A percentile compares a stretch with the other conserved stretches of the same genome.
Conservation (phyloP, 1,140 invertebrate genomes). For the Musca domestica region DNA sequence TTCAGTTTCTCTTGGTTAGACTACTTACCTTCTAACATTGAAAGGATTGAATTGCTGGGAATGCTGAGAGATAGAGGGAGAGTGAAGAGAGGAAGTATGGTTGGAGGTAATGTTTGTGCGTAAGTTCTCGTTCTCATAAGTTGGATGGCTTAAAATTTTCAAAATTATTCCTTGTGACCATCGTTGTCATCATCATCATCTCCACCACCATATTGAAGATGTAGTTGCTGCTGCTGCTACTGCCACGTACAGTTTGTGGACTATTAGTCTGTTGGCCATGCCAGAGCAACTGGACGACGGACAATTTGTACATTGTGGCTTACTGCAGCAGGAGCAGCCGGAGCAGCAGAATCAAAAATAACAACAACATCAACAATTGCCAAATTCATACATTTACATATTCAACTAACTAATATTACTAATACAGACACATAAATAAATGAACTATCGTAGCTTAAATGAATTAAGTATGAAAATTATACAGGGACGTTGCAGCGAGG, state of each 20-base stretch:
- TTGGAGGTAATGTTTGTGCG: background rate
- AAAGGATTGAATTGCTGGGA: background rate
- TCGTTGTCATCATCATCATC: background rate
- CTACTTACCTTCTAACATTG: too few relatives aligned
- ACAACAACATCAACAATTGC: background rate
- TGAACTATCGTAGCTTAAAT: slow-evolving; percentile 22
- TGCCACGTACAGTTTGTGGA: background rate
- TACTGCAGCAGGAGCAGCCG: background rate
- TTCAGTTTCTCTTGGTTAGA: too few relatives aligned
- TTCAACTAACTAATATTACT: slow-evolving; percentile 18
- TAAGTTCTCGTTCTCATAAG: too few relatives aligned
- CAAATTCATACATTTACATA: background rate
- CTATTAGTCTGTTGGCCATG: too few relatives aligned
- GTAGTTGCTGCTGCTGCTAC: background rate
- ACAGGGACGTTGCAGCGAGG: background rate
- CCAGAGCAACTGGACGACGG: background rate
- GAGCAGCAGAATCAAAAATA: background rate
- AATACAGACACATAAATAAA: slow-evolving; percentile 21
- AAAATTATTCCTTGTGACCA: slow-evolving; percentile 16
- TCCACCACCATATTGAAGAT: background rate
- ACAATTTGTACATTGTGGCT: background rate
- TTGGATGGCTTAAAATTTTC: slow-evolving; percentile 7
- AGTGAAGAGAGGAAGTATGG: background rate
- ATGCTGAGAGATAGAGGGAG: background rate
- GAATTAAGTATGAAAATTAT: slow-evolving; percentile 14